Conservation (phyloP, 2,797 vertebrate species). For the Eulemur rubriventer region DNA sequence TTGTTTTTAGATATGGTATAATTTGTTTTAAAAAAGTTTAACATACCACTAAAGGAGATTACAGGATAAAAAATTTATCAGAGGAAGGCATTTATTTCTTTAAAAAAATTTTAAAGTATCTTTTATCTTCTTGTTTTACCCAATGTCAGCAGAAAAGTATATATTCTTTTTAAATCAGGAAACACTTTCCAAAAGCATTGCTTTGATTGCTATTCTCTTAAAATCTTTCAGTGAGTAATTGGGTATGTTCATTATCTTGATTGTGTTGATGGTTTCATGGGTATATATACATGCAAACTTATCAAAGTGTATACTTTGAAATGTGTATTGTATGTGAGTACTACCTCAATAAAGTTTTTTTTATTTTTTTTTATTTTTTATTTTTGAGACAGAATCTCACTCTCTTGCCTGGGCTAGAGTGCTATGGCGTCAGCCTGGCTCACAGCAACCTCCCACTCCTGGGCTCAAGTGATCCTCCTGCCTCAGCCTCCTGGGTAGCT, state of each 20-base stretch:
- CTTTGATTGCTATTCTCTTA: background rate
- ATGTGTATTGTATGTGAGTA: background rate
- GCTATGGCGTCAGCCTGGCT: no score
- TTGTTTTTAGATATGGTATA: background rate
- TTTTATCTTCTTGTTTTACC: background rate
- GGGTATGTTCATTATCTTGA: background rate
- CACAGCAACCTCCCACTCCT: no score
- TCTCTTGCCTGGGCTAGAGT: no score
- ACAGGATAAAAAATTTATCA: background rate
- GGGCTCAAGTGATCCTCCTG: no score
- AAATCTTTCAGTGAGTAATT: background rate
- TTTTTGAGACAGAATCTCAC: no score
- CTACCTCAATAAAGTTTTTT: background rate
- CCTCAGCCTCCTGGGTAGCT: no score
- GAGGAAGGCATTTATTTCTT: background rate
- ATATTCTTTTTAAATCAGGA: background rate
- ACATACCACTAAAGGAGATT: background rate
- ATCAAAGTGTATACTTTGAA: background rate
- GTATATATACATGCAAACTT: background rate
- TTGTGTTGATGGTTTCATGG: background rate
- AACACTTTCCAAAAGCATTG: conserved; percentile 2
- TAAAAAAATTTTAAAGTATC: background rate
- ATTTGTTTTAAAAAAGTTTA: conserved; percentile 11
- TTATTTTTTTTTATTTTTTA: background rate
- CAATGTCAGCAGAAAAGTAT: background rate